Percentiles rank a stretch among this genome's conserved stretches.
Conservation (phyloP, 2,113 vertebrate species). For the Otis tarda region DNA sequence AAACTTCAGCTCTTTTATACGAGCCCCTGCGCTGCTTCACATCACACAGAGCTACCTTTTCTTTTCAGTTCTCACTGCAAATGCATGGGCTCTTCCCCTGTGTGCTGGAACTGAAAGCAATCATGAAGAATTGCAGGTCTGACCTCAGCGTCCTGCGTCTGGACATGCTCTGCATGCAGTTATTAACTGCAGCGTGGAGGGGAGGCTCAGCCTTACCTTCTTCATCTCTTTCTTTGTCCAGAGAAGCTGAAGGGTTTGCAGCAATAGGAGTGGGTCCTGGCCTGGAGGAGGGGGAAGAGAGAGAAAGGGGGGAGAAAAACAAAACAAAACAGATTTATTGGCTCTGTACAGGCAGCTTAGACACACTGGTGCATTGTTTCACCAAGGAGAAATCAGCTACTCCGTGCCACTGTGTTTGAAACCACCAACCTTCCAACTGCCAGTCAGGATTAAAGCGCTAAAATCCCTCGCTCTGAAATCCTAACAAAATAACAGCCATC, state of each 20-base stretch:
- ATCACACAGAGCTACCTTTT: slow-evolving; percentile 33
- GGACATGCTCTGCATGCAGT: slow-evolving; percentile 20
- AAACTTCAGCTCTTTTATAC: slow-evolving; percentile 15
- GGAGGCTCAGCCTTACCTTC: slow-evolving; percentile 65
- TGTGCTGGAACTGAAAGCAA: neutral
- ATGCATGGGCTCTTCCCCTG: neutral
- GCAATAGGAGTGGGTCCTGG: slow-evolving; percentile 23
- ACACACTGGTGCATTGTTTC: slow-evolving; percentile 63
- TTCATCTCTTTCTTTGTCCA: slow-evolving; percentile 57
- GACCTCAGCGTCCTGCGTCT: neutral
- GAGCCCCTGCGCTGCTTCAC: neutral
- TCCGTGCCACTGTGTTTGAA: slow-evolving; percentile 49
- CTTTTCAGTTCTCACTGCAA: slow-evolving; percentile 23
- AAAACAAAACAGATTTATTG: slow-evolving; percentile 62
- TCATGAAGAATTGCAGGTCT: neutral
- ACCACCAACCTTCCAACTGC: slow-evolving; percentile 44
- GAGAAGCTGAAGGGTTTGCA: slow-evolving; percentile 43
- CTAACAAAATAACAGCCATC: neutral
- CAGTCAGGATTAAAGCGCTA: slow-evolving; percentile 64
- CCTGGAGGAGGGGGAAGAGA: slow-evolving; percentile 24
- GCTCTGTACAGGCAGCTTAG: slow-evolving; percentile 45
- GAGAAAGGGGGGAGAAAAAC: neutral
- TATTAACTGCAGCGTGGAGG: neutral
- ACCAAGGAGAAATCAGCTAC: slow-evolving; percentile 27
- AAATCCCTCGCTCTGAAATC: slow-evolving; percentile 26